Conservation (phyloP, 2,888 invertebrate genomes). For the Octodonta nipae region DNA sequence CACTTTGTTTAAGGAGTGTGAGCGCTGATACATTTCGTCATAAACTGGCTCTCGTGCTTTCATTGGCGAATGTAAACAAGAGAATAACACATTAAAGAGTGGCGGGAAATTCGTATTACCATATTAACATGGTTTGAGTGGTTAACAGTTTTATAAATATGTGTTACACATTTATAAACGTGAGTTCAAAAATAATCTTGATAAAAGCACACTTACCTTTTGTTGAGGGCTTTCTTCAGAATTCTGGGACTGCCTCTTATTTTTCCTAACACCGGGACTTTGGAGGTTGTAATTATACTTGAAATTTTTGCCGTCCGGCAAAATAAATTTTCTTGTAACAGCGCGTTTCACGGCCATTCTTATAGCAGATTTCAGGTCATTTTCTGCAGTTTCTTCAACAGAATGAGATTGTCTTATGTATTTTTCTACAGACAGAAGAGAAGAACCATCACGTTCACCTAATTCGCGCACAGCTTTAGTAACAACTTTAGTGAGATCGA, state of each 20-base stretch:
- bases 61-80: too few relatives aligned
- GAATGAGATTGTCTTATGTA: conserved; percentile 74
- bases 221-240: conserved; percentile 15
- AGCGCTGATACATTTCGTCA: too few relatives aligned
- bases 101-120: too few relatives aligned
- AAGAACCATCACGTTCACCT: conserved; percentile 75
- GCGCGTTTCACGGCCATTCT: conserved; percentile 68
- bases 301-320: conserved; percentile 66
- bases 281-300: conserved; percentile 50
- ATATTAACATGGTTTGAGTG: too few relatives aligned
- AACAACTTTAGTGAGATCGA: conserved; percentile 69
- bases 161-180: too few relatives aligned
- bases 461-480: conserved; percentile 74
- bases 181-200: too few relatives aligned
- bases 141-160: too few relatives aligned
- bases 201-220: too few relatives aligned
- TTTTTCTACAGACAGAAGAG: conserved; percentile 61
- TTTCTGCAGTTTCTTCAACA: conserved; percentile 57
- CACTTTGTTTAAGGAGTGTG: too few relatives aligned
- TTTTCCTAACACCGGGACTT: conserved; percentile 18
- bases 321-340: conserved; percentile 58
- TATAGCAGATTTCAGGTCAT: conserved; percentile 60
- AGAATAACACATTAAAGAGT: too few relatives aligned
- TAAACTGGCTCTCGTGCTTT: too few relatives aligned
- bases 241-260: conserved; percentile 10